Conservation (phyloP, 2,113 vertebrate genomes). For the Malurus elegans region DNA sequence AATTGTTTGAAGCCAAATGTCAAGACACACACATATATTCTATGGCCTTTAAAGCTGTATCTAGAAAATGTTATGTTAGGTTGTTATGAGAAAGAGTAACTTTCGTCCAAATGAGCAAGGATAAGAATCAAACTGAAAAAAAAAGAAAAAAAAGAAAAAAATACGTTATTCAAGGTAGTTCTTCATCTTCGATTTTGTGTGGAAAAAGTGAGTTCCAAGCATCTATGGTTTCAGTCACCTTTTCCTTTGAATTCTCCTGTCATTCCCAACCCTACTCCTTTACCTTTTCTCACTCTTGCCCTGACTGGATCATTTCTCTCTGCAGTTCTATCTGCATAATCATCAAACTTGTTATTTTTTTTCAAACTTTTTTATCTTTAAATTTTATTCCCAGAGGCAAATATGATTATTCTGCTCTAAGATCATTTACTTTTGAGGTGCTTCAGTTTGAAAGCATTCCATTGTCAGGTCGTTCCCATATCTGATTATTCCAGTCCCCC, state of each 20-base stretch:
- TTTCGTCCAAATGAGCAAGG: neutral
- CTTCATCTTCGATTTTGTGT: neutral
- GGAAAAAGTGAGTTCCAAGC: neutral
- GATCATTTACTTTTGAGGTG: slow-evolving; percentile 63
- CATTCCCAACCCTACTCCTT: neutral
- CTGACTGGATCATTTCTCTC: slow-evolving; percentile 29
- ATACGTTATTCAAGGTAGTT: neutral
- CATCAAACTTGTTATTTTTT: slow-evolving; percentile 63
- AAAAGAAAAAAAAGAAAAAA: neutral
- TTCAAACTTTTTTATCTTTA: slow-evolving; percentile 62
- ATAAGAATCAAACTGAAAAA: neutral
- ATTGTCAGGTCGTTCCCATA: slow-evolving; percentile 59
- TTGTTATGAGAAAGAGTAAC: neutral
- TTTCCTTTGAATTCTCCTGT: slow-evolving; percentile 39
- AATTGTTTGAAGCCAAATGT: neutral
- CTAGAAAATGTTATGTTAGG: neutral
- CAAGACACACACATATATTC: neutral
- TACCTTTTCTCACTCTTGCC: slow-evolving; percentile 19
- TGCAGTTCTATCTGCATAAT: slow-evolving; percentile 66
- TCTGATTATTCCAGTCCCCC: slow-evolving; percentile 71
- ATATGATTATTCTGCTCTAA: slow-evolving; percentile 65
- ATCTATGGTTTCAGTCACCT: neutral
- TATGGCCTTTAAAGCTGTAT: neutral
- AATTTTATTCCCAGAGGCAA: slow-evolving; percentile 69
- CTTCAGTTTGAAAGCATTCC: slow-evolving; percentile 61